Evolutionary conservation across 2,888 invertebrate genomes (phyloP).

Genomic region (Oscheius myriophilus): DNA sequence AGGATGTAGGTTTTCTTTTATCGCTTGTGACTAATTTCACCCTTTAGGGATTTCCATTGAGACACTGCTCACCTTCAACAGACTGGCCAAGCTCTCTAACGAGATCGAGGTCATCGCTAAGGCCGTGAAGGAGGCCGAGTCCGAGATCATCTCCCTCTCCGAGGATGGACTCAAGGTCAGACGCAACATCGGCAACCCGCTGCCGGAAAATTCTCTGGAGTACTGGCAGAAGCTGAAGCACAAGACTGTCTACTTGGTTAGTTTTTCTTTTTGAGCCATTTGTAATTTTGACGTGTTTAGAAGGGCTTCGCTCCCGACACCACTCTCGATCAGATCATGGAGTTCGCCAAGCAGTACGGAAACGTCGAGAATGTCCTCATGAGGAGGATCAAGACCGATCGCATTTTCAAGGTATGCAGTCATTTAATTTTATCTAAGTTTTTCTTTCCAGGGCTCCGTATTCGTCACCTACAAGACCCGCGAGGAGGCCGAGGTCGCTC

Average conservation of each 20-base stretch:
- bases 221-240: constrained; percentile 81
- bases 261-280: not conserved
- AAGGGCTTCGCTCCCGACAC: constrained; percentile 75
- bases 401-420: constrained; percentile 57
- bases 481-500: constrained; percentile 84
- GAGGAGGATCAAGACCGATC: constrained; percentile 70
- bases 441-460: constrained; percentile 83
- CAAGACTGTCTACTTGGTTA: constrained; percentile 82
- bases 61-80: constrained; percentile 86
- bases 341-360: constrained; percentile 80
- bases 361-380: constrained; percentile 78
- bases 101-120: constrained; percentile 80
- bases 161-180: constrained; percentile 81
- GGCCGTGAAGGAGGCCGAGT: constrained; percentile 77
- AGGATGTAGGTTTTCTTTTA: constrained; percentile 74
- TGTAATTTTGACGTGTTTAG: constrained; percentile 73
- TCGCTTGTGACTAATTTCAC: not conserved
- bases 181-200: constrained; percentile 79
- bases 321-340: constrained; percentile 79
- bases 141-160: constrained; percentile 69
- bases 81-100: constrained; percentile 78
- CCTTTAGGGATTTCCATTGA: constrained; percentile 83
- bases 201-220: constrained; percentile 87
- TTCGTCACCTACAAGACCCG: constrained; percentile 85
- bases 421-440: not conserved